Percentiles rank a stretch among this genome's conserved stretches.
Conservation (phyloP, 2,888 invertebrate genomes). For the Phaedon cochleariae region DNA sequence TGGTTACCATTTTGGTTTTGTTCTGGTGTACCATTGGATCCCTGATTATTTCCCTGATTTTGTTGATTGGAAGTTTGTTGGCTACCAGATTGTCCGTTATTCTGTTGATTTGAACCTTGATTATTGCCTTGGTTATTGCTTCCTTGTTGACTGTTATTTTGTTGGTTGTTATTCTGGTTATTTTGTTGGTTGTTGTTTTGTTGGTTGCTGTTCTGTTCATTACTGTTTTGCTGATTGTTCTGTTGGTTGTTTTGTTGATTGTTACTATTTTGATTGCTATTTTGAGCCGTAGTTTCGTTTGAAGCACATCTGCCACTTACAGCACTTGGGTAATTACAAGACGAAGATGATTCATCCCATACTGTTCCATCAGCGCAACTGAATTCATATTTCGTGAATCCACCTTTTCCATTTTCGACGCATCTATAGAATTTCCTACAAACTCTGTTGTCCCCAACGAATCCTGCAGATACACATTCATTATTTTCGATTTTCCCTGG, state of each 20-base stretch:
- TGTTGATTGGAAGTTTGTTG: constrained; percentile 9
- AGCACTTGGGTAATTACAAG: constrained; percentile 76
- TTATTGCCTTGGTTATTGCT: constrained; percentile 27
- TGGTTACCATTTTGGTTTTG: background rate
- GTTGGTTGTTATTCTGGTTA: constrained; percentile 28
- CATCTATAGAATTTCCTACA: constrained; percentile 82
- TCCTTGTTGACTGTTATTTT: constrained; percentile 29
- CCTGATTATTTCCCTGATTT: constrained; percentile 3
- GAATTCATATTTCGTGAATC: constrained; percentile 74
- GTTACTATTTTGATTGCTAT: constrained; percentile 6
- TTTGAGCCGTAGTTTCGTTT: background rate
- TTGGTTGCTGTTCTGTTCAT: constrained; percentile 26
- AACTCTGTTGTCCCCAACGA: constrained; percentile 72
- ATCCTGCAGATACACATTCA: constrained; percentile 67
- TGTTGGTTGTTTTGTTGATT: constrained; percentile 32
- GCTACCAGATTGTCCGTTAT: constrained; percentile 4
- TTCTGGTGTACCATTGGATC: background rate
- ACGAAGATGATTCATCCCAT: constrained; percentile 73
- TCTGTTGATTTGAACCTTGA: constrained; percentile 31
- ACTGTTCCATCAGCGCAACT: constrained; percentile 78
- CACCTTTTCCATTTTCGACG: constrained; percentile 69
- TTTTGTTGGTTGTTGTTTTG: constrained; percentile 31
- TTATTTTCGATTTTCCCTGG: constrained; percentile 21
- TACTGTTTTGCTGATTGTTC: constrained; percentile 26
- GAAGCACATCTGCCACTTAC: constrained; percentile 54